Evolutionary conservation across 1,140 invertebrate species (phyloP).

Genomic region (Amphibalanus amphitrite): DNA sequence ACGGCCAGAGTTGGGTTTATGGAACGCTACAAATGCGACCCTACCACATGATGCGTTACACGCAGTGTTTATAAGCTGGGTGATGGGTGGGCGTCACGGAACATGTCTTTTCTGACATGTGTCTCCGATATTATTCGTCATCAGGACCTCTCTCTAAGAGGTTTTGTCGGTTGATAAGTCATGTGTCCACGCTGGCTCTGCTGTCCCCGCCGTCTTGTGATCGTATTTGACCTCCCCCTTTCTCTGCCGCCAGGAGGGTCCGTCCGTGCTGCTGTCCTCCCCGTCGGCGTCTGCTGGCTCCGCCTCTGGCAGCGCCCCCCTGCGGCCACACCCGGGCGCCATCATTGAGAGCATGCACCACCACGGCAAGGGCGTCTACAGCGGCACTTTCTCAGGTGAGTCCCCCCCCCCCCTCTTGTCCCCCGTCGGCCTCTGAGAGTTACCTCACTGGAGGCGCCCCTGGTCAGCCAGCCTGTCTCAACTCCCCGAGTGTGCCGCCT

Average conservation of each 20-base stretch:
- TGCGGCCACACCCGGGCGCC: slow-evolving; percentile 36
- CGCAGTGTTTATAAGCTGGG: no score
- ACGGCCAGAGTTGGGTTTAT: no score
- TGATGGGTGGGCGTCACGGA: no score
- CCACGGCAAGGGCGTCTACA: slow-evolving; percentile 62
- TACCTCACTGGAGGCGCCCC: neutral
- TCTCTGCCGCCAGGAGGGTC: neutral
- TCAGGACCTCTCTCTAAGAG: no score
- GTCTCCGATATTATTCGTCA: no score
- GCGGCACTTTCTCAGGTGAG: slow-evolving; percentile 36
- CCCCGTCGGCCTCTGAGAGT: neutral
- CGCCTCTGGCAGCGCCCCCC: neutral
- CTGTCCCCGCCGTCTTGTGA: no score
- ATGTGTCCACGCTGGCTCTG: no score
- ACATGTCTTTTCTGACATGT: no score
- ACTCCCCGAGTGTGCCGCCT: slow-evolving; percentile 14
- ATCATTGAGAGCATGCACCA: slow-evolving; percentile 86
- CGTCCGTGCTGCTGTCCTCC: slow-evolving; percentile 4
- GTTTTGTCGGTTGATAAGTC: no score
- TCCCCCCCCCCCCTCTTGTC: neutral
- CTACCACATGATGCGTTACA: no score
- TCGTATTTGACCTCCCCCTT: no score
- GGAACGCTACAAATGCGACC: no score
- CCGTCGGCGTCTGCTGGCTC: neutral
- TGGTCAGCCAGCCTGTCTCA: neutral